Base-by-base conservation (phyloP, 2,888 invertebrate genomes). In the Philaethria dido region DNA sequence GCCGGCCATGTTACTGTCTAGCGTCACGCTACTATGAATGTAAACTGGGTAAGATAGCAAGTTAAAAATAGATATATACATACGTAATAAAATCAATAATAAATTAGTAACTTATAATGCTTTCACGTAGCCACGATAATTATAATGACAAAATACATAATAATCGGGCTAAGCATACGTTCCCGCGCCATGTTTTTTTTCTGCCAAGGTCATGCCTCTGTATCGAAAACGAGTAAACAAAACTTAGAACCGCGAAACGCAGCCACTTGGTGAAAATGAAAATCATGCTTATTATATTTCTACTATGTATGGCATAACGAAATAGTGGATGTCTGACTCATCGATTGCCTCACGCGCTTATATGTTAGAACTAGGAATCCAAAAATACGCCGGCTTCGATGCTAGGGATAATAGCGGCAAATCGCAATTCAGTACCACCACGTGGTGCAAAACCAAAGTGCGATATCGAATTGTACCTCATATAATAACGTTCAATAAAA, bases 151-250 rank as follows among this genome's bases (percentile, higher is more conserved):
- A 76, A 76, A 81, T 77, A 75, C 75, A 75, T 80, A 80, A 81
- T 75, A 83, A 82, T 79, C 80, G 81, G 79, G 78, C 79, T 82
- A 57, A 77, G 85, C 84, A 85, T 86, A 86, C 84, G 84, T 86
- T 89, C 85, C 80, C 89, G 89, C 92, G 92, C 92, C 91, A 90
- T 91, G 89, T 91, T 90, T 91, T 90, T 86, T 89, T 89, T 87
- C 82, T 78, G 71, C 87, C 92, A 92, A 92, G 92, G 92, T 92
- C 92, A 92, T 88, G 84, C 85, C 84, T 85, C 76, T 77, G 82
- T 87, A 87, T 87, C 83, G 82, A 86, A 89, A 87, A 85, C 84
- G 87, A 80, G 92, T 92, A 92, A 92, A 92, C 92, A 92, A 91
- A 83, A 82, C 83, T 85, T 78, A 78, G 75, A 79, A 75, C 72